Evolutionary conservation across 2,113 vertebrate species (phyloP), one percentile per base, ranked within the genome.

Genomic region (Limanda limanda): DNA sequence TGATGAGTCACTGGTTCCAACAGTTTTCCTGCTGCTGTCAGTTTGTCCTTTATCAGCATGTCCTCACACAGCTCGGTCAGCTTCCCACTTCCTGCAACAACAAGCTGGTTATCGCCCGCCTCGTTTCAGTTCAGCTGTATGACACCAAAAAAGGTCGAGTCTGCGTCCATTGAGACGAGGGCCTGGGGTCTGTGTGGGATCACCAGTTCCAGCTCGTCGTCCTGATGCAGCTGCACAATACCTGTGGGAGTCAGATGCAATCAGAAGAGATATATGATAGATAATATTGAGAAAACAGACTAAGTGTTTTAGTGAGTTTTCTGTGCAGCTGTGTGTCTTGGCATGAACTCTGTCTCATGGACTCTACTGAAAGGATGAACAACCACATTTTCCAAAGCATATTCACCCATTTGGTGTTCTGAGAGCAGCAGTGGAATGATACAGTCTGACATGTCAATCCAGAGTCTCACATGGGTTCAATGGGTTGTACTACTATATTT

Each of bases 111-210:
- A 80, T 86, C 61, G 47, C 51, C 51, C 31, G 31, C 21, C 45
- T 70, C 27, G 18, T 60, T 62, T 88, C 82, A 91, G 70, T 85
- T 79, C 1, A 94, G 89, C 84, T 85, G 85, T 37, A 90, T 86
- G 84, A 92, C 90, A 80, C 92, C 92, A 85, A 88, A 87, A 84
- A 91, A 89, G 14, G 87, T 88, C 0, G 80, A 81, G 21, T 90
- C 85, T 61, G 86, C 21, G 0, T 91, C 89, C 86, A 90, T 81
- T 42, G 89, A 74, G 81, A 89, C 81, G 21, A 81, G 0, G 25
- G 86, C 84, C 25, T 87, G 59, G 17, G 91, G 88, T 5, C 89
- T 87, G 87, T 82, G 24, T 15, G 81, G 74, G 0, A 63, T 75
- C 65, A 91, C 76, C 79, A 89, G 45, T 31, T 93, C 86, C 10